phyloP scores from a whole-genome alignment of 2,113 vertebrate species.

The Chelonoidis abingdonii region DNA sequence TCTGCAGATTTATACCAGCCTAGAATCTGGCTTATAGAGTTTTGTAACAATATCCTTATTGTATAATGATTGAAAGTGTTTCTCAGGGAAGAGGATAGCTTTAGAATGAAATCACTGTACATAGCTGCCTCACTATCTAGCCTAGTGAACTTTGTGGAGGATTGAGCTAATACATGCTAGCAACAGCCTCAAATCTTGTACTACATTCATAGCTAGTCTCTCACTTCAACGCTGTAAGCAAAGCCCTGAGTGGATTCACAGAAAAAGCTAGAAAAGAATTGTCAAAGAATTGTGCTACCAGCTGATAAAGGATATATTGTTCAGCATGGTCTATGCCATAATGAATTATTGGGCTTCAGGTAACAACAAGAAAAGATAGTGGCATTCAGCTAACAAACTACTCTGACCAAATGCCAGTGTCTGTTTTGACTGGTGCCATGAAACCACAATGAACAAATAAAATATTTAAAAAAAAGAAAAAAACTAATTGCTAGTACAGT shows the following conservation, averaged over 20 bases:
- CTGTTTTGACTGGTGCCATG: neutral
- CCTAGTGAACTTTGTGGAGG: neutral
- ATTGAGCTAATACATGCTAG: neutral
- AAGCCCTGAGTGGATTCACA: slow-evolving; percentile 51
- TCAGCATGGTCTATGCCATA: slow-evolving; percentile 31
- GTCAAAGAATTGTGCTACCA: slow-evolving; percentile 66
- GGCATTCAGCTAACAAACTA: slow-evolving; percentile 47
- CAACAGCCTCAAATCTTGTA: neutral
- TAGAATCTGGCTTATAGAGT: neutral
- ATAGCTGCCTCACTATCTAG: neutral
- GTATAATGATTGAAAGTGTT: neutral
- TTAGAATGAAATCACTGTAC: neutral
- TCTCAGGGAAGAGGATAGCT: neutral
- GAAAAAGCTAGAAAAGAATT: slow-evolving; percentile 61
- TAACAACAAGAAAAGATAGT: slow-evolving; percentile 49
- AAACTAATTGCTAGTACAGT: neutral
- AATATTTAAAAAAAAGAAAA: neutral
- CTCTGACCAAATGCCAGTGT: slow-evolving; percentile 48
- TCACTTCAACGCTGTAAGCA: slow-evolving; percentile 16
- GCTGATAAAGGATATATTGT: slow-evolving; percentile 69
- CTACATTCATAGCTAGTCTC: neutral
- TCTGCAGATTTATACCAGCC: neutral
- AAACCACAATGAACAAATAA: neutral
- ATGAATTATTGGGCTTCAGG: slow-evolving; percentile 65
- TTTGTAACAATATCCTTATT: neutral